These are phyloP conservation scores for Pseudolycoriella hygida DNA, from an alignment of 2,888 invertebrate species.

Conservation along the genomic window DNA sequence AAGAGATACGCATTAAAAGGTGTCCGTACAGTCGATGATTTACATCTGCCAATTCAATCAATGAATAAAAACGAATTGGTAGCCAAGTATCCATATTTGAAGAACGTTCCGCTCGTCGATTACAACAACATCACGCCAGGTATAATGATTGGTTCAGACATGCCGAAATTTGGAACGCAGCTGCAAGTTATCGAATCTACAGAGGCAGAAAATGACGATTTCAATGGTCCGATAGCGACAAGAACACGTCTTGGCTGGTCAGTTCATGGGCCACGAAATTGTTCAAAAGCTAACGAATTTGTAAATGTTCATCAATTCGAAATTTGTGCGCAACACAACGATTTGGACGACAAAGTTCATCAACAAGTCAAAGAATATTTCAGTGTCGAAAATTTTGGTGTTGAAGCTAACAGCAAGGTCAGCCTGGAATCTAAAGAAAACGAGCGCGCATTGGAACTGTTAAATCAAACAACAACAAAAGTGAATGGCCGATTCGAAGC, in stretches of 20 bases:
- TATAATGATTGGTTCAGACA: no score
- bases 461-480: neutral
- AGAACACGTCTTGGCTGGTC: no score
- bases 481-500: neutral
- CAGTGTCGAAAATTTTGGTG: neutral
- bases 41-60: neutral
- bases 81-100: neutral
- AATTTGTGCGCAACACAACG: no score
- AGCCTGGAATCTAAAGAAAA: neutral
- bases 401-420: neutral
- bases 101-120: neutral
- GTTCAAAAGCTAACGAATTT: no score
- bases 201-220: no score
- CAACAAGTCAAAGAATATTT: neutral
- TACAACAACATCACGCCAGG: neutral
- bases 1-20: no score
- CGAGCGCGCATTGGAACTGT: neutral
- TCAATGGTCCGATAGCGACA: constrained; percentile 6
- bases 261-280: no score
- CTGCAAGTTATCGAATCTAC: no score
- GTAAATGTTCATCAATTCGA: neutral
- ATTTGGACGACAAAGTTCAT: no score
- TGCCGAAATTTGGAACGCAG: no score
- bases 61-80: neutral
- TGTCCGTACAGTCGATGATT: neutral